phyloP scores from a whole-genome alignment of 2,113 vertebrate species.

The Percina caprodes region DNA sequence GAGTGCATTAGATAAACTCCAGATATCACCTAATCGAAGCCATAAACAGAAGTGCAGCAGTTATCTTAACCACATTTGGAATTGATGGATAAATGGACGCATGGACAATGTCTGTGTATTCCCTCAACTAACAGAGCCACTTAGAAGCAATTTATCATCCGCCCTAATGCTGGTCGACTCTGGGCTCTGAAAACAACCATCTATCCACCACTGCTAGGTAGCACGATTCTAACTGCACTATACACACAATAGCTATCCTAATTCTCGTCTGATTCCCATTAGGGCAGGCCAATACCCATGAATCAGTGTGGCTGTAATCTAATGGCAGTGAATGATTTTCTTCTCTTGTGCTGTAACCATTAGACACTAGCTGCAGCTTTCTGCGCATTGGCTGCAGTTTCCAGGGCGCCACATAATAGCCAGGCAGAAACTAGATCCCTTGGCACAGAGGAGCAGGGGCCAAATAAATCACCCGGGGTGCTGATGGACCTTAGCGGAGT shows the following conservation, averaged over 20 bases:
- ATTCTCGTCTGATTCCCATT: constrained; percentile 78
- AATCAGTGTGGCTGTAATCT: constrained; percentile 85
- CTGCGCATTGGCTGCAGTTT: constrained; percentile 74
- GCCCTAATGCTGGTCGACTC: constrained; percentile 61
- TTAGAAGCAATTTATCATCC: constrained; percentile 75
- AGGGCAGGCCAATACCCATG: constrained; percentile 72
- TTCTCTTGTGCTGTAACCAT: constrained; percentile 83
- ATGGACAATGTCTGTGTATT: constrained; percentile 62
- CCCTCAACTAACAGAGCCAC: constrained; percentile 69
- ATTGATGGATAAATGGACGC: constrained; percentile 64
- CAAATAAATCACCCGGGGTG: constrained; percentile 70
- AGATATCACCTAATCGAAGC: constrained; percentile 66
- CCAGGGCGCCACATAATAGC: constrained; percentile 83
- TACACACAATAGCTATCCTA: constrained; percentile 74
- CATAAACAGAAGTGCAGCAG: constrained; percentile 72
- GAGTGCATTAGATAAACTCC: constrained; percentile 61
- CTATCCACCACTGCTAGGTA: constrained; percentile 48
- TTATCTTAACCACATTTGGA: constrained; percentile 72
- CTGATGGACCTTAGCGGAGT: constrained; percentile 60
- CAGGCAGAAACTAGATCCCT: constrained; percentile 79
- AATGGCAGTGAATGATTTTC: constrained; percentile 85
- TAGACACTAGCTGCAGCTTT: constrained; percentile 78
- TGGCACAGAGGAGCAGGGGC: constrained; percentile 62
- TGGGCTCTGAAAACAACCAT: constrained; percentile 65
- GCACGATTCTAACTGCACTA: constrained; percentile 52